Evolutionary conservation across 2,888 invertebrate genomes (phyloP).

Genomic region (Acanthosepion esculentum): DNA sequence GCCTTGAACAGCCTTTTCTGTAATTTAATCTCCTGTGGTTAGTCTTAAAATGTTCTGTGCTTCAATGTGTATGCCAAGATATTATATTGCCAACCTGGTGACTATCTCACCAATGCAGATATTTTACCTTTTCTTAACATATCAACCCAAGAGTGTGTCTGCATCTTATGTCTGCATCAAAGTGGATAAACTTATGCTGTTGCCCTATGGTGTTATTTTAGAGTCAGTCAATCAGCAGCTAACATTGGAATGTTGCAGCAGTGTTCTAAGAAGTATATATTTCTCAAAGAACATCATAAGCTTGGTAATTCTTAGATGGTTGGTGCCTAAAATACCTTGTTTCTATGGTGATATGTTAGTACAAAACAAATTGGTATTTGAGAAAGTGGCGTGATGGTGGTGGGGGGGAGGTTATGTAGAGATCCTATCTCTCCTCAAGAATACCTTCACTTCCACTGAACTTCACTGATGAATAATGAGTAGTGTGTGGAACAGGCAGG

Average conservation of each 20-base stretch:
- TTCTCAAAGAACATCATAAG: slow-evolving; percentile 14
- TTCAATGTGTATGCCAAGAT: neutral
- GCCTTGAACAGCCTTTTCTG: neutral
- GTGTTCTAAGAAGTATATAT: neutral
- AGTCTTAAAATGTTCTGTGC: neutral
- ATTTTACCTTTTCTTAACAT: neutral
- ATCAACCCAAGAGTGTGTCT: neutral
- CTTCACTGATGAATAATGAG: neutral
- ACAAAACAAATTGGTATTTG: neutral
- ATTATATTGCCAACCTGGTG: neutral
- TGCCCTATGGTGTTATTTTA: neutral
- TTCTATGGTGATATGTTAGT: neutral
- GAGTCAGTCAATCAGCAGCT: slow-evolving; percentile 7
- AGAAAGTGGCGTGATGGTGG: neutral
- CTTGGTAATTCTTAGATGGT: neutral
- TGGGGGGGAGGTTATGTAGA: neutral
- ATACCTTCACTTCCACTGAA: neutral
- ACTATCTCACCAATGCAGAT: neutral
- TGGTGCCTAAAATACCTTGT: slow-evolving; percentile 9
- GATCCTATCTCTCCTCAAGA: no score
- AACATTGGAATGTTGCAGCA: neutral
- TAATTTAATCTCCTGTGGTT: neutral
- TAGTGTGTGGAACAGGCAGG: neutral
- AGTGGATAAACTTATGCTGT: neutral
- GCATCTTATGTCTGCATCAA: neutral